Conservation (phyloP, 2,888 invertebrate species). For the Syrista parreyssii region DNA sequence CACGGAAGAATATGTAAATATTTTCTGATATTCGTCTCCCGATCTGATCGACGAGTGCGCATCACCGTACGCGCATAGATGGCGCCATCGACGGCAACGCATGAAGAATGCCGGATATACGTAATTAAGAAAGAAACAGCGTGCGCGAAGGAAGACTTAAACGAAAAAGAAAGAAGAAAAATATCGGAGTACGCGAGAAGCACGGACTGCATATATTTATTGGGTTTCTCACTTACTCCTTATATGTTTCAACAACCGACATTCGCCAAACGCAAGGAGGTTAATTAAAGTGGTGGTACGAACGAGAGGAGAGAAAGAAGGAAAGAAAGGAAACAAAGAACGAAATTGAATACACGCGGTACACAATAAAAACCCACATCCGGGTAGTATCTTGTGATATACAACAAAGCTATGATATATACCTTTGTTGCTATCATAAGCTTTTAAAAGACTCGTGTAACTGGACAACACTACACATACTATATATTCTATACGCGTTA, state of each 20-base stretch:
- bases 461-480: neutral
- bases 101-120: neutral
- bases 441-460: neutral
- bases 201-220: neutral
- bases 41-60: slow-evolving; percentile 8
- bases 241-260: neutral
- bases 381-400: neutral
- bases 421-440: neutral
- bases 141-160: neutral
- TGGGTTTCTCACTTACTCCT: neutral
- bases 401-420: neutral
- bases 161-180: neutral
- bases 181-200: neutral
- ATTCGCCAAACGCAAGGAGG: too few relatives aligned
- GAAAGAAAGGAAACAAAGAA: neutral
- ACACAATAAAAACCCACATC: neutral
- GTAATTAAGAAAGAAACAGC: neutral
- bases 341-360: neutral
- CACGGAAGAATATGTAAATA: slow-evolving; percentile 30
- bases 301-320: neutral
- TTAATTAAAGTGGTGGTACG: neutral
- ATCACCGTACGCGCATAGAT: neutral
- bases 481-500: neutral
- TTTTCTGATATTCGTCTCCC: slow-evolving; percentile 7
- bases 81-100: neutral